These are phyloP conservation scores for Seriola dumerili DNA, from an alignment of 2,113 vertebrate genomes.

Conservation along the genomic window DNA sequence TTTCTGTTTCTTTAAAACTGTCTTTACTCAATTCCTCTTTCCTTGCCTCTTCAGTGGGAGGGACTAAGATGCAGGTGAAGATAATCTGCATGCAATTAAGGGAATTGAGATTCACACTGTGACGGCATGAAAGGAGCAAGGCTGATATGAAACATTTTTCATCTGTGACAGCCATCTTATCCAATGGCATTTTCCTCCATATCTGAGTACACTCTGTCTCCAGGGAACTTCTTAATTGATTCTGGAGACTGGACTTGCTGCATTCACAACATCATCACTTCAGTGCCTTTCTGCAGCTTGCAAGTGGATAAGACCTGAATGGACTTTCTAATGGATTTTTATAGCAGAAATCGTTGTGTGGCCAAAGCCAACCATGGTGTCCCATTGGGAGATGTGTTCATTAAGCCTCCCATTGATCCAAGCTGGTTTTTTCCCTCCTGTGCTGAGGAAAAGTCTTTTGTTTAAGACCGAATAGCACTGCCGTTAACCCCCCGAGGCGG, in stretches of 20 bases:
- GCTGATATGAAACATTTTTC: slow-evolving; percentile 8
- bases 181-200: slow-evolving; percentile 26
- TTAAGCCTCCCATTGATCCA: slow-evolving; percentile 75
- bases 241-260: slow-evolving; percentile 37
- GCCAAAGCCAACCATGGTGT: slow-evolving; percentile 44
- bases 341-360: slow-evolving; percentile 61
- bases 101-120: slow-evolving; percentile 1
- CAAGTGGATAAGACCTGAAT: slow-evolving; percentile 40
- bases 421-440: slow-evolving; percentile 55
- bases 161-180: slow-evolving; percentile 16
- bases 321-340: slow-evolving; percentile 69
- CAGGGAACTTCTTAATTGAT: slow-evolving; percentile 51
- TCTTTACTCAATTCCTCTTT: background rate
- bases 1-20: background rate
- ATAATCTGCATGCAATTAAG: background rate
- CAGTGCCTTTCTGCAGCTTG: slow-evolving; percentile 42
- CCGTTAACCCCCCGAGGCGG: slow-evolving; percentile 49
- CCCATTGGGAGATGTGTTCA: slow-evolving; percentile 68
- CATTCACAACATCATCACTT: slow-evolving; percentile 36
- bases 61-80: background rate
- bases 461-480: slow-evolving; percentile 46
- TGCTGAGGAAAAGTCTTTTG: slow-evolving; percentile 56
- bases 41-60: background rate
- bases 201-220: background rate
- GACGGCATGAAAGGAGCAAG: slow-evolving; percentile 1